Conservation (phyloP, 1,140 invertebrate species). For the Reticulitermes speratus region DNA sequence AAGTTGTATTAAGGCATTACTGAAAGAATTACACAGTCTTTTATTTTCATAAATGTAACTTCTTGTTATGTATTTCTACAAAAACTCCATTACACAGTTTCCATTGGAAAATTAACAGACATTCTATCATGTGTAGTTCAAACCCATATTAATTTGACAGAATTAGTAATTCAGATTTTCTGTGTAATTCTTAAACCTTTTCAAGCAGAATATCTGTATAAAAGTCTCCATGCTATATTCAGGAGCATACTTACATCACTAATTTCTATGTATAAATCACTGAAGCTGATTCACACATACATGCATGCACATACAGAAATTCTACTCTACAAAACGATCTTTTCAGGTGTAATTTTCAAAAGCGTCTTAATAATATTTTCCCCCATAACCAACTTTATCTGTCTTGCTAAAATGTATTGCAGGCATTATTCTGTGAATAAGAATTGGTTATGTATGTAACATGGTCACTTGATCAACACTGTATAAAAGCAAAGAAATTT, state of each 20-base stretch:
- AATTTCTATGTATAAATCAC: background rate
- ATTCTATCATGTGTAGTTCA: background rate
- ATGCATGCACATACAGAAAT: background rate
- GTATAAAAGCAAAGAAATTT: background rate
- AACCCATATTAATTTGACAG: background rate
- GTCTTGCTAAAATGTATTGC: background rate
- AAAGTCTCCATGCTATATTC: background rate
- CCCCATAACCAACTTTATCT: background rate
- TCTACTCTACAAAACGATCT: background rate
- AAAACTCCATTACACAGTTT: too few relatives aligned
- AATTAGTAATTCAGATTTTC: background rate
- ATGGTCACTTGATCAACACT: background rate
- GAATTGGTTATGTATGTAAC: background rate
- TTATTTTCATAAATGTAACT: background rate
- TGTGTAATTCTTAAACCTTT: background rate
- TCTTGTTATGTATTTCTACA: too few relatives aligned
- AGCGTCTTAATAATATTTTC: background rate
- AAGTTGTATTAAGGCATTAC: background rate
- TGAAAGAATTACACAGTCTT: slow-evolving; percentile 12
- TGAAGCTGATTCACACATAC: background rate
- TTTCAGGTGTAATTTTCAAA: background rate
- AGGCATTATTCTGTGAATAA: background rate
- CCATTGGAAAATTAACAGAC: background rate
- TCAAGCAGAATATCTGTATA: background rate
- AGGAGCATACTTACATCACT: background rate